Evolutionary conservation across 2,113 vertebrate genomes (phyloP).

Genomic region (Dissostichus mawsoni): DNA sequence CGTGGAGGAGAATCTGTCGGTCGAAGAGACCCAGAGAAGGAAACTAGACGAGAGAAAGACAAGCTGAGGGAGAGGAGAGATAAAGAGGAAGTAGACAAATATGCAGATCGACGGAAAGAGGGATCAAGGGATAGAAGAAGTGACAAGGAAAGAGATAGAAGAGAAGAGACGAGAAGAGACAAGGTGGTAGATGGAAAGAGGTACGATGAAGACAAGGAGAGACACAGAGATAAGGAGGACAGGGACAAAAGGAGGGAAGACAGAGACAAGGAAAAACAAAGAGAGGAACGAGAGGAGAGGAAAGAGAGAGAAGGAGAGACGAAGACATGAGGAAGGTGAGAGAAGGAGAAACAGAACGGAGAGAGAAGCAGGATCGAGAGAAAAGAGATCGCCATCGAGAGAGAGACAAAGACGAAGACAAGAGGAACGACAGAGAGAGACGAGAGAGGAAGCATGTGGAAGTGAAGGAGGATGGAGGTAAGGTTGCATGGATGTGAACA

Average conservation of each 20-base stretch:
- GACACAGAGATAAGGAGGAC: conserved; percentile 63
- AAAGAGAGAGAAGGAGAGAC: conserved; percentile 46
- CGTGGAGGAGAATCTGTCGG: conserved; percentile 74
- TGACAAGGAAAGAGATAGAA: conserved; percentile 61
- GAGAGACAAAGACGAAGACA: conserved; percentile 48
- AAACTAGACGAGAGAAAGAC: conserved; percentile 60
- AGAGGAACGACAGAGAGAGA: conserved; percentile 45
- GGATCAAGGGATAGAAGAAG: conserved; percentile 51
- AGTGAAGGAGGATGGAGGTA: conserved; percentile 72
- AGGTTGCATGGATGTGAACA: background rate
- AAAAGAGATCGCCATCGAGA: conserved; percentile 48
- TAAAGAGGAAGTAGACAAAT: conserved; percentile 48
- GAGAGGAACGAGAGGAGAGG: conserved; percentile 49
- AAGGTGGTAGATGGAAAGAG: conserved; percentile 54
- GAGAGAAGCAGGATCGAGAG: conserved; percentile 51
- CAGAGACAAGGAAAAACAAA: conserved; percentile 41
- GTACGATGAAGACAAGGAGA: conserved; percentile 42
- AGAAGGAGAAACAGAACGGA: conserved; percentile 21
- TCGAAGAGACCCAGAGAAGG: conserved; percentile 69
- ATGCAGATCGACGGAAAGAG: conserved; percentile 72
- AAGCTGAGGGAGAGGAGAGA: conserved; percentile 51
- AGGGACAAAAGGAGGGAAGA: conserved; percentile 55
- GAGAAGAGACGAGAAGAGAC: conserved; percentile 69
- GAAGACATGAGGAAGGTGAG: conserved; percentile 46
- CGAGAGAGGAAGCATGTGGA: conserved; percentile 64